Conservation (phyloP, 2,113 vertebrate species). For the Anarrhichthys ocellatus region DNA sequence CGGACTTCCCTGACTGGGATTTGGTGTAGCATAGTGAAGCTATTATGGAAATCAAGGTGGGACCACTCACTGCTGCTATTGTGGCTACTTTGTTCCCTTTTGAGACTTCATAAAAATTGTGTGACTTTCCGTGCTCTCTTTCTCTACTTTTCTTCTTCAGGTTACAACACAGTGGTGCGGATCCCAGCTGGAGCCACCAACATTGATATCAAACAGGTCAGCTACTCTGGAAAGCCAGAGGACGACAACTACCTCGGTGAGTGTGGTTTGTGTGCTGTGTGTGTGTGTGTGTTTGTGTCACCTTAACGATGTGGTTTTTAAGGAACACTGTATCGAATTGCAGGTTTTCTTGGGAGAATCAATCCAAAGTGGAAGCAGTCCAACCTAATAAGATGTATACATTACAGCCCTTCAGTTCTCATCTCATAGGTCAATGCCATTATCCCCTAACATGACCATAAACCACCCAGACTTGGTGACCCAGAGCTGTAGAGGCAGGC, state of each 20-base stretch:
- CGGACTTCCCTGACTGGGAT: constrained; percentile 48
- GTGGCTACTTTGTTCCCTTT: constrained; percentile 12
- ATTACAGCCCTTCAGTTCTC: constrained; percentile 36
- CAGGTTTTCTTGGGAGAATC: constrained; percentile 28
- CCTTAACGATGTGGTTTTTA: constrained; percentile 26
- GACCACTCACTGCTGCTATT: constrained; percentile 26
- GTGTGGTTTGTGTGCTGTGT: constrained; percentile 56
- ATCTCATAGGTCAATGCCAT: constrained; percentile 63
- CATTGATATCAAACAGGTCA: constrained; percentile 94
- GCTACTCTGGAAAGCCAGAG: constrained; percentile 94
- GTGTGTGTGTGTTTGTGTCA: not conserved
- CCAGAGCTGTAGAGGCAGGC: constrained; percentile 26
- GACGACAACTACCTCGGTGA: constrained; percentile 99
- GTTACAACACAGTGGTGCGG: constrained; percentile 92
- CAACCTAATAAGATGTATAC: constrained; percentile 37
- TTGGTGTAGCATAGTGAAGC: constrained; percentile 61
- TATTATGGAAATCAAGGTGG: constrained; percentile 62
- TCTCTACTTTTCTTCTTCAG: constrained; percentile 72
- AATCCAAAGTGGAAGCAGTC: constrained; percentile 43
- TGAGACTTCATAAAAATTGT: not conserved
- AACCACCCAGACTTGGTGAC: constrained; percentile 47
- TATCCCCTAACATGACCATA: constrained; percentile 37
- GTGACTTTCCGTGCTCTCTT: not conserved
- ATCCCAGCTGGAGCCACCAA: constrained; percentile 97
- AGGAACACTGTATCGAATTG: constrained; percentile 41